phyloP scores from a whole-genome alignment of 2,888 invertebrate genomes.

The Patella caerulea region DNA sequence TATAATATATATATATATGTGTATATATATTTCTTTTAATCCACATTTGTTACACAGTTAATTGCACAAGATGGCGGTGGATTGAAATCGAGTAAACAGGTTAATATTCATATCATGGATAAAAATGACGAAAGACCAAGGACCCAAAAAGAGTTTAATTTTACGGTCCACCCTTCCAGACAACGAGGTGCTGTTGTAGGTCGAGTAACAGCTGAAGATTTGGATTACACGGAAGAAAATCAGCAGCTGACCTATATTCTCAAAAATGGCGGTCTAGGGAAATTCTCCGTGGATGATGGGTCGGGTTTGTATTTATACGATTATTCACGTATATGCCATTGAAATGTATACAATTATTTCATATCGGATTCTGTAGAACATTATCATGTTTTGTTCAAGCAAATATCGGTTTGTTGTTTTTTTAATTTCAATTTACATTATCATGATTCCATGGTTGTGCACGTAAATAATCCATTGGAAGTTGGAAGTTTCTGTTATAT shows the following conservation, averaged over 20 bases:
- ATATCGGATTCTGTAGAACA: no score
- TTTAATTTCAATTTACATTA: no score
- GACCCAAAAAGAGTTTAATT: constrained; percentile 24
- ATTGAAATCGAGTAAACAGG: not conserved
- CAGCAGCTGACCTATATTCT: constrained; percentile 6
- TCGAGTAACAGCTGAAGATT: constrained; percentile 16
- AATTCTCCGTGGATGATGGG: constrained; percentile 20
- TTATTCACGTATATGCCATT: not conserved
- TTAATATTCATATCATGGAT: constrained; percentile 35
- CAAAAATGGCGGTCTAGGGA: constrained; percentile 22
- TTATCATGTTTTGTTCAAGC: no score
- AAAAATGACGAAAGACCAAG: constrained; percentile 41
- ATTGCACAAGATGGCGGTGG: constrained; percentile 6
- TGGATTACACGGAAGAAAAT: constrained; percentile 16
- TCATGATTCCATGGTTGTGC: no score
- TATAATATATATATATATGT: no score
- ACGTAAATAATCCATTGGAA: no score
- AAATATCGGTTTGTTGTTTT: no score
- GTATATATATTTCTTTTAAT: no score
- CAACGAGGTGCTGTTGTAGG: constrained; percentile 18
- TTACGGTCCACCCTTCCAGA: constrained; percentile 13
- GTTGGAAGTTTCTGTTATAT: no score
- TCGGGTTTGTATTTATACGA: constrained; percentile 20
- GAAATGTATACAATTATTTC: no score
- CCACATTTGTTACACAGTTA: not conserved